Evolutionary conservation across 2,113 vertebrate genomes (phyloP), one percentile per base, ranked within the genome.

Genomic region (Shinisaurus crocodilurus): DNA sequence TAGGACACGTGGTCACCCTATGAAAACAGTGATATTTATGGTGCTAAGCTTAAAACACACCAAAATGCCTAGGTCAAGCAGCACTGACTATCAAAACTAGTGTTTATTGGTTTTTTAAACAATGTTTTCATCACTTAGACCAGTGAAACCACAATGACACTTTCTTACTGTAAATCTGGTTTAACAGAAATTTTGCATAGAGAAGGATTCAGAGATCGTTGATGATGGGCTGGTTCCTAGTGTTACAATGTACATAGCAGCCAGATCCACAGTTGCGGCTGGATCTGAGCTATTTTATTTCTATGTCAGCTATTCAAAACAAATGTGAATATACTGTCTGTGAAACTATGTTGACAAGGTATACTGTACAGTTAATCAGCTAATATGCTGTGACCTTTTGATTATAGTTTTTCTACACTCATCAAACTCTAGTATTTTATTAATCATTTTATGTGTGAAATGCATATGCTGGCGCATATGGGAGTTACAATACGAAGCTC

Each of bases 101-200:
- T 12, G n/a, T 6, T 37, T 65, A 5, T 63, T 18, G 16, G 16
- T 63, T 54, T 54, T 54, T 54, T 54, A 54, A 23, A 20, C 10
- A 63, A 76, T 12, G 15, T 85, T 74, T 72, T 85, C 43, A 86
- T 86, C 85, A 86, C 45, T 86, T 70, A 37, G 69, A 48, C 48
- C 34, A 37, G 45, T 29, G 69, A 86, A 54, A 72, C 69, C 48
- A 74, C 69, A 86, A 54, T 3, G 34, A 37, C 25, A 32, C 27
- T 50, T 23, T 86, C 85, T 34, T 86, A 85, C 45, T 54, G 50
- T 85, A 85, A 72, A n/a, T 72, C 48, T 48, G 70, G 40, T 74
- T 23, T 74, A 86, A 86, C 32, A 63, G 25, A 63, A 15, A 34
- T 60, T 60, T 72, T 23, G 45, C 32, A 70, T 1, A 72, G 45